Conservation (phyloP, 1,140 invertebrate species). For the Acromyrmex echinatior region DNA sequence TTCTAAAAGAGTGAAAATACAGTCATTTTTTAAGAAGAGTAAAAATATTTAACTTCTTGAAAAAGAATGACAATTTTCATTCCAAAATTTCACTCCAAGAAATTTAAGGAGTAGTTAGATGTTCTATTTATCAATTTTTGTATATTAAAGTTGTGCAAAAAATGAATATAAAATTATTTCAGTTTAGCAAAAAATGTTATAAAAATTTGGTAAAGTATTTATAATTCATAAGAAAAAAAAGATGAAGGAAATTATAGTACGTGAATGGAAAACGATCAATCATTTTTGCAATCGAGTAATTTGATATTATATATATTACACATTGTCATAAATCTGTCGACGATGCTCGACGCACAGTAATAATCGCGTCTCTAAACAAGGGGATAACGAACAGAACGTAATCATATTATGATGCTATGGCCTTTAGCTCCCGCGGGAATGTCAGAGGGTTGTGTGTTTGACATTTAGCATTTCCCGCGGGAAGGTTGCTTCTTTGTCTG, state of each 20-base stretch:
- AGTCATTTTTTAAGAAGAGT: no score
- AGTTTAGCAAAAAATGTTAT: background rate
- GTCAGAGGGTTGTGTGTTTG: constrained; percentile 79
- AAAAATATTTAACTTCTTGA: no score
- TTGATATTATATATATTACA: constrained; percentile 21
- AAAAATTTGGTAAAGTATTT: background rate
- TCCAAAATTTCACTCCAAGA: no score
- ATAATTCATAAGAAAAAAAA: background rate
- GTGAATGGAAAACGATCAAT: background rate
- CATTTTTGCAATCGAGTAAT: constrained; percentile 18
- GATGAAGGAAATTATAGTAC: background rate
- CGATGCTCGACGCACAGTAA: constrained; percentile 43
- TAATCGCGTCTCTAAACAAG: constrained; percentile 81
- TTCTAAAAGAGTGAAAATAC: no score
- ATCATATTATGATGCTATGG: constrained; percentile 84
- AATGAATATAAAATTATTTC: background rate
- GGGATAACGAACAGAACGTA: constrained; percentile 80
- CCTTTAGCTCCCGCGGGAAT: constrained; percentile 81
- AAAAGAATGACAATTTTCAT: no score
- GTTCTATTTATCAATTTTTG: no score
- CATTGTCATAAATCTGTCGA: constrained; percentile 48
- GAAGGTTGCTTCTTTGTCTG: constrained; percentile 69
- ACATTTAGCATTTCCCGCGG: constrained; percentile 85
- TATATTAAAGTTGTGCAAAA: no score
- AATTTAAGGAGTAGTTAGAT: no score